These are phyloP conservation scores for Blastobasis lacticolella DNA, from an alignment of 2,888 invertebrate species.

Conservation along the genomic window DNA sequence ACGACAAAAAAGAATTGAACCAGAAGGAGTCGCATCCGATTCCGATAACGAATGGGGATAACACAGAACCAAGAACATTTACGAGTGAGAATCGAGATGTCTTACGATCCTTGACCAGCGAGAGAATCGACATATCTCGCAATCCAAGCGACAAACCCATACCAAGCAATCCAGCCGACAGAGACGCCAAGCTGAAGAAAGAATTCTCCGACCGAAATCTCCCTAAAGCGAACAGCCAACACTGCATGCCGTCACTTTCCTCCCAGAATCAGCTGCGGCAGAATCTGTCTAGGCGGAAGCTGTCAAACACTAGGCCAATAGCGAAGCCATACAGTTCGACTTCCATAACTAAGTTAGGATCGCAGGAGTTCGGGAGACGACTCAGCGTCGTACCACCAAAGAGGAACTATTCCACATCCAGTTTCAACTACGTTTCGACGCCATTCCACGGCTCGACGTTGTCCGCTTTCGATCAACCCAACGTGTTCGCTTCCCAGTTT, in stretches of 20 bases:
- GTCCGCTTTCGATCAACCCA: constrained; percentile 82
- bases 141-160: no score
- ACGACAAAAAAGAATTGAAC: no score
- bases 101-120: constrained; percentile 11
- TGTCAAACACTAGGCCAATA: constrained; percentile 47
- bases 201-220: constrained; percentile 23
- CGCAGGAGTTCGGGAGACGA: constrained; percentile 52
- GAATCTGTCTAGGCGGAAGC: constrained; percentile 49
- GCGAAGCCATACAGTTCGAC: constrained; percentile 73
- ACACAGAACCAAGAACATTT: not conserved
- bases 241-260: constrained; percentile 28
- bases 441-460: constrained; percentile 89
- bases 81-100: constrained; percentile 7
- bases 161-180: no score
- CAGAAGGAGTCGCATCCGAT: no score
- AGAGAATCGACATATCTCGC: constrained; percentile 22
- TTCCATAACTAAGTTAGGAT: constrained; percentile 61
- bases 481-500: constrained; percentile 85
- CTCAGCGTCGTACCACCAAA: constrained; percentile 62
- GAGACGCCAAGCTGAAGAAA: constrained; percentile 19
- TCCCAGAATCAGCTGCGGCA: constrained; percentile 37
- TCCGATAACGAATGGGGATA: no score
- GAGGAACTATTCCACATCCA: constrained; percentile 84
- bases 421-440: constrained; percentile 88
- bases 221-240: constrained; percentile 28